Evolutionary conservation across 2,113 vertebrate species (phyloP).

Genomic region (Dinomys branickii): DNA sequence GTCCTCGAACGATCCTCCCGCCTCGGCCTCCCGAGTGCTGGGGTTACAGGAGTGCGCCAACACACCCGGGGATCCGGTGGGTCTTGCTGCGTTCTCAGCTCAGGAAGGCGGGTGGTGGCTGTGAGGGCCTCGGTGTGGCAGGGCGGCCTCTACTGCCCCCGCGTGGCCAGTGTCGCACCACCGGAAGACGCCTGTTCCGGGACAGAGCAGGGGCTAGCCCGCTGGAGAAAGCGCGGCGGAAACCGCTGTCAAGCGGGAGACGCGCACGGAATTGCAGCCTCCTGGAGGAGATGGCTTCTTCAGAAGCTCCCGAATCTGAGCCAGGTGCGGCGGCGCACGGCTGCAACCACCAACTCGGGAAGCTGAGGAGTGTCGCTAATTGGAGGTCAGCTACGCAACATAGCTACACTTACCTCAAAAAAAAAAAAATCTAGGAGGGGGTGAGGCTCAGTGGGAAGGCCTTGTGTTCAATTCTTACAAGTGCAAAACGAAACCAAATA

Average conservation of each 20-base stretch:
- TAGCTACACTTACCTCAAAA: neutral
- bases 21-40: too few species aligned
- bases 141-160: conserved; percentile 70
- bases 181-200: neutral
- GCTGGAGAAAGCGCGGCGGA: neutral
- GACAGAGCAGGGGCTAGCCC: neutral
- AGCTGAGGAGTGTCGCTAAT: neutral
- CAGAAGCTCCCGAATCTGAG: neutral
- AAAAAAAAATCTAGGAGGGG: neutral
- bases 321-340: neutral
- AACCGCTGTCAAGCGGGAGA: neutral
- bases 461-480: neutral
- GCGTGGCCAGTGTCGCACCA: neutral
- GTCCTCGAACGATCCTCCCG: too few species aligned
- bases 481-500: neutral
- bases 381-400: neutral
- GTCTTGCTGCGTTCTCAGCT: fast-evolving
- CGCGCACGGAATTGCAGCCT: neutral
- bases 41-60: too few species aligned
- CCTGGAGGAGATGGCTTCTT: neutral
- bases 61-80: too few species aligned
- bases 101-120: neutral
- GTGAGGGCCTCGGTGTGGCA: neutral
- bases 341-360: neutral
- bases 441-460: neutral